Base-by-base conservation (phyloP, 1,140 invertebrate species). In the Danaus melanippus region DNA sequence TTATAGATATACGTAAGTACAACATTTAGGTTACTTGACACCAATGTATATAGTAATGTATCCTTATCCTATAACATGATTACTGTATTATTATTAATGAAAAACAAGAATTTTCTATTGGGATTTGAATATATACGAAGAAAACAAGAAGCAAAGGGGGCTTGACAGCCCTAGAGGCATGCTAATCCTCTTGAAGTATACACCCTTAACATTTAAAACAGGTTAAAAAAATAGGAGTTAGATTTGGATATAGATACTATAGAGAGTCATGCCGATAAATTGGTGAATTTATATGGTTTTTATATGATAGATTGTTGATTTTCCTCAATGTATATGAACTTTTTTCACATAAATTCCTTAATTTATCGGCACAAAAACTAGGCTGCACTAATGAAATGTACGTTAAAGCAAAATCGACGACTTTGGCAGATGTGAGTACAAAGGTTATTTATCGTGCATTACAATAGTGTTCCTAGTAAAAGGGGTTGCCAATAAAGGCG, bases 201-300 rank as follows among this genome's bases (percentile, higher is more conserved):
- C 64, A 83, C 76, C 70, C 79, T 83, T 86, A 86, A 82, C 75
- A 71, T 83, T 76, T 81, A 81, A 84, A 84, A 86, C 69, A 82
- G 79, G 74, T 74, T 84, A 84, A 85, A 85, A 85, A 85, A 85
- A 85, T 85, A 86, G 82, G 82, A 85, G 78, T 81, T 81, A 85
- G 82, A 85, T 67, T 85, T 83, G 82, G 82, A 80, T 85, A 82
- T 85, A 59, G 57, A 59, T 59, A 83, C 64, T 76, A 79, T 68
- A 71, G 71, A 67, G 40, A 47, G 58, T 3, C 58, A 64, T 58
- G 63, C 59, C 58, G 66, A 45, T 59, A 55, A 49, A 58, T 56
- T 45, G 60, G 50, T 59, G 42, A 59, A 68, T 67, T 54, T 52
- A 57, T 55, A 10, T 60, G 47, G 45, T 43, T 47, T 47, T 41